phyloP scores from a whole-genome alignment of 2,888 invertebrate genomes.

The Apodemia hepburni region DNA sequence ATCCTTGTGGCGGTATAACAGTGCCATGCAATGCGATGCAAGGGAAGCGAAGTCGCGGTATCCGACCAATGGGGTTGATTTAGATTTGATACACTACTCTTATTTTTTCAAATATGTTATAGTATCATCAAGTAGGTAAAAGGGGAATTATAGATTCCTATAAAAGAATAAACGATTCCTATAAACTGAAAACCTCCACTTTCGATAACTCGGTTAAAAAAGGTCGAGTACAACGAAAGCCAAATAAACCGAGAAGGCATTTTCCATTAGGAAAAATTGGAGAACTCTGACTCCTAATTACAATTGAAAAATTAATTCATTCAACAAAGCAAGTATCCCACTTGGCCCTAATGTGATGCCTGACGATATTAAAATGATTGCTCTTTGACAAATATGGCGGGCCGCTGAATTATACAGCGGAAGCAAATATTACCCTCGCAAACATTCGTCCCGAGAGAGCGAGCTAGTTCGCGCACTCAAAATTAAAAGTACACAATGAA shows the following conservation, averaged over 20 bases:
- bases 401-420: constrained; percentile 82
- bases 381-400: constrained; percentile 83
- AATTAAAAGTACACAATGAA: constrained; percentile 84
- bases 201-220: background rate
- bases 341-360: constrained; percentile 74
- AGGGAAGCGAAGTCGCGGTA: too few species aligned
- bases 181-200: background rate
- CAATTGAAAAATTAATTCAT: constrained; percentile 70
- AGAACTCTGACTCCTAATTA: constrained; percentile 40
- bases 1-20: too few species aligned
- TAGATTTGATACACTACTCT: too few species aligned
- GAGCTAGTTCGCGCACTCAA: constrained; percentile 83
- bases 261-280: background rate
- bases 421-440: constrained; percentile 82
- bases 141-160: too few species aligned
- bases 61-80: too few species aligned
- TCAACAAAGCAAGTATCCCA: constrained; percentile 62
- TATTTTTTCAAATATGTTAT: too few species aligned
- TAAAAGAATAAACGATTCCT: too few species aligned
- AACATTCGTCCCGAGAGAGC: constrained; percentile 80
- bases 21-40: too few species aligned
- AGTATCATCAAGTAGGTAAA: too few species aligned
- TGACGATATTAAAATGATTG: constrained; percentile 83
- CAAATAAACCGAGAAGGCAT: background rate
- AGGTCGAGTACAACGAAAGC: background rate